Evolutionary conservation across 53 echinoderm and acorn worm species (phyloP).

Genomic region (Antedon mediterranea): DNA sequence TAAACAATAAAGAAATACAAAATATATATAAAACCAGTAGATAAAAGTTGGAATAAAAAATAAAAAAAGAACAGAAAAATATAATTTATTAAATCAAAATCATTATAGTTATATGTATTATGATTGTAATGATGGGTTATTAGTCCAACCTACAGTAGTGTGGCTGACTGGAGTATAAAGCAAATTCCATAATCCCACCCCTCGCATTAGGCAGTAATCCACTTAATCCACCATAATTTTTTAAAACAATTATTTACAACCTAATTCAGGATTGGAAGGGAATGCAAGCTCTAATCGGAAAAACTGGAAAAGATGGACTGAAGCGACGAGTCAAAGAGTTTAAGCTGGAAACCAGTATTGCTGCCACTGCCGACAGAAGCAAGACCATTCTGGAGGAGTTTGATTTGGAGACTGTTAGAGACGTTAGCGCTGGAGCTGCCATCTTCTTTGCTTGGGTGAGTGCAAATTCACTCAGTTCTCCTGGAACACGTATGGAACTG

Average conservation of each 20-base stretch:
- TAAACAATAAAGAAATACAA: too few relatives aligned
- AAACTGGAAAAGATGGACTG: slow-evolving; percentile 88
- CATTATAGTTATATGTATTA: too few relatives aligned
- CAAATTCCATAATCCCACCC: too few relatives aligned
- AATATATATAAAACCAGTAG: too few relatives aligned
- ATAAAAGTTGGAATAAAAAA: too few relatives aligned
- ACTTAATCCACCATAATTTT: too few relatives aligned
- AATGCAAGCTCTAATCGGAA: slow-evolving; percentile 90
- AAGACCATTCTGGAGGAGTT: slow-evolving; percentile 36
- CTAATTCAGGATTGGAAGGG: slow-evolving; percentile 98
- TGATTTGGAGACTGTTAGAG: slow-evolving; percentile 82
- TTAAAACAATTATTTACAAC: neutral
- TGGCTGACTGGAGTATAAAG: too few relatives aligned
- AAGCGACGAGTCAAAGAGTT: slow-evolving; percentile 68
- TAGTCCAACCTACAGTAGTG: too few relatives aligned
- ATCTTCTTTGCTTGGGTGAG: slow-evolving; percentile 96
- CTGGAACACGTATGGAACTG: too few relatives aligned
- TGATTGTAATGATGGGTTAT: too few relatives aligned
- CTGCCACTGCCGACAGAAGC: slow-evolving; percentile 34
- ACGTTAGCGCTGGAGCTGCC: slow-evolving; percentile 93
- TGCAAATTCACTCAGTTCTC: neutral
- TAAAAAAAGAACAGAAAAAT: too few relatives aligned
- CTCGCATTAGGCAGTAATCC: neutral
- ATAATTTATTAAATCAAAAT: too few relatives aligned
- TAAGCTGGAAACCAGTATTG: slow-evolving; percentile 41